These are phyloP conservation scores for Scolanthus callimorphus DNA, from an alignment of 92 coral and sea anemone species.

Conservation along the genomic window DNA sequence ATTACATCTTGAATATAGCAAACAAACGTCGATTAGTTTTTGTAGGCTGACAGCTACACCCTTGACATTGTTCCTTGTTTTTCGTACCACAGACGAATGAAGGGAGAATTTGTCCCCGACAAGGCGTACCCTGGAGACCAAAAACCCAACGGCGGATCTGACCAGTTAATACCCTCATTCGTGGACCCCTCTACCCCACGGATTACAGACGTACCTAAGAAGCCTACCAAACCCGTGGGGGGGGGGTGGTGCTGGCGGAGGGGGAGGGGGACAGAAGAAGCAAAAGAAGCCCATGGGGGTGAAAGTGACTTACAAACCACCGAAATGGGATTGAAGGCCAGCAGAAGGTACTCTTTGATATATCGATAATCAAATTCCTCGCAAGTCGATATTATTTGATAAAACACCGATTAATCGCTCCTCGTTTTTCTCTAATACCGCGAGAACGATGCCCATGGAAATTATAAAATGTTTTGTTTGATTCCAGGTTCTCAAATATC, in stretches of 20 bases:
- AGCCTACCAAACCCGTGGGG: constrained; percentile 39
- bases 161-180: constrained; percentile 70
- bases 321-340: constrained; percentile 89
- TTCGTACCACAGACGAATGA: constrained; percentile 58
- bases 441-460: no score
- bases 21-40: no score
- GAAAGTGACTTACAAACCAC: constrained; percentile 85
- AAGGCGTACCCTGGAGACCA: constrained; percentile 53
- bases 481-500: no score
- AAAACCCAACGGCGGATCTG: constrained; percentile 36
- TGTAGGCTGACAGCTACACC: no score
- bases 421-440: no score
- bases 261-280: constrained; percentile 48
- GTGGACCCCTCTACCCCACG: constrained; percentile 92
- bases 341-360: no score
- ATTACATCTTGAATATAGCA: no score
- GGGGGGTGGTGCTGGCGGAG: constrained; percentile 34
- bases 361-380: no score
- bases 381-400: no score
- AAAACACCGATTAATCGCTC: no score
- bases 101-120: constrained; percentile 95
- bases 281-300: constrained; percentile 83
- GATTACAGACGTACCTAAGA: constrained; percentile 94
- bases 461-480: no score
- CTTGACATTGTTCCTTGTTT: no score